These are phyloP conservation scores for Galago senegalensis DNA, from an alignment of 2,797 vertebrate species.

Conservation along the genomic window DNA sequence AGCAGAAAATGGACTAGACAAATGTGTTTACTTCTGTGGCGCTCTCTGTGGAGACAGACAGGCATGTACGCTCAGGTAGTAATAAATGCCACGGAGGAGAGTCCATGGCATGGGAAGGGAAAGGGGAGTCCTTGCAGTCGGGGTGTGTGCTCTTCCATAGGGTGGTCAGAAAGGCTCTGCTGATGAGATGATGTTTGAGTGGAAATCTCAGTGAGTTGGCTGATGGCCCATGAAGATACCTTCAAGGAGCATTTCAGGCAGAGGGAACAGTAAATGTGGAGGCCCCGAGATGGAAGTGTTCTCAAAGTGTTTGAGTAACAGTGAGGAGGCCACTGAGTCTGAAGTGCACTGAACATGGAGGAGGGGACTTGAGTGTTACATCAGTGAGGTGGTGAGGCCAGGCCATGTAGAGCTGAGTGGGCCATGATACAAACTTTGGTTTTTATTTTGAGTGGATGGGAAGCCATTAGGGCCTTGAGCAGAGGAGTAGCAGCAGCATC, in stretches of 20 bases:
- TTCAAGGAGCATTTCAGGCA: neutral
- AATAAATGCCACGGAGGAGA: neutral
- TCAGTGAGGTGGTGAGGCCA: neutral
- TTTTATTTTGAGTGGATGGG: neutral
- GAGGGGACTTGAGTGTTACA: neutral
- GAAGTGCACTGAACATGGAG: neutral
- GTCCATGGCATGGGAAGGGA: neutral
- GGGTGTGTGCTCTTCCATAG: fast-evolving
- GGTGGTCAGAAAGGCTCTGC: neutral
- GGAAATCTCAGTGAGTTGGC: neutral
- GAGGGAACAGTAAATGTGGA: neutral
- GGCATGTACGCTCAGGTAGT: neutral
- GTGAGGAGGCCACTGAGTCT: neutral
- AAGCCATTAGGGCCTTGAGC: neutral
- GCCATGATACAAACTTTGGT: neutral
- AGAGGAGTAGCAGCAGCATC: neutral
- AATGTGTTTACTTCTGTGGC: neutral
- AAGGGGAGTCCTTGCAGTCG: neutral
- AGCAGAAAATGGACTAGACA: neutral
- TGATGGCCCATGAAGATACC: neutral
- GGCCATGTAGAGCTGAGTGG: neutral
- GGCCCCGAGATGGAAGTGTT: neutral
- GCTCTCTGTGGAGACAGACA: neutral
- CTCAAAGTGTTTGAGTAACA: neutral
- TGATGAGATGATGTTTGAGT: neutral